A percentile compares a stretch with the other conserved stretches of the same genome.
phyloP scores from a whole-genome alignment of 1,140 invertebrate species.

The Leptinotarsa lineolata region DNA sequence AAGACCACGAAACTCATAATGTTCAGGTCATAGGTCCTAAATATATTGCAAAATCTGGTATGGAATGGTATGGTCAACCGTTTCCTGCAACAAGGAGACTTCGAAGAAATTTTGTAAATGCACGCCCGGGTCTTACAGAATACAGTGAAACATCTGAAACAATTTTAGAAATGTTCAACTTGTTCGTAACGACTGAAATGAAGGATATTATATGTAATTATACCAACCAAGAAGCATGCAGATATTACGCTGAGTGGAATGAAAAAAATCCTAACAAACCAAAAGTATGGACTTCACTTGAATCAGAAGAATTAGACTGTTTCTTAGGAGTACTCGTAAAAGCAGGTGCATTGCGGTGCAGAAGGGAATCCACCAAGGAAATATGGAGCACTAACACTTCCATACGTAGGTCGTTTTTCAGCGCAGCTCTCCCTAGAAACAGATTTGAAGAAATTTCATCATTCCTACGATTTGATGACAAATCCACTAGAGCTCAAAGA shows the following conservation, averaged over 20 bases:
- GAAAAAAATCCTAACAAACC: conserved; percentile 25
- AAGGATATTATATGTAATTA: conserved; percentile 21
- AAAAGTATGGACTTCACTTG: conserved; percentile 22
- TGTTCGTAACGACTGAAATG: conserved; percentile 27
- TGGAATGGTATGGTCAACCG: conserved; percentile 23
- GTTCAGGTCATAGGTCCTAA: conserved; percentile 10
- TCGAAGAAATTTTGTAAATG: conserved; percentile 31
- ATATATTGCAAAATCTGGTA: conserved; percentile 25
- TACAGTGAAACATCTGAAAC: conserved; percentile 30
- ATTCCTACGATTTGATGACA: conserved; percentile 33
- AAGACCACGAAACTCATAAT: conserved; percentile 25
- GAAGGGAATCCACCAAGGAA: conserved; percentile 34
- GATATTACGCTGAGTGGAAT: conserved; percentile 30
- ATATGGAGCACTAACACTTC: conserved; percentile 32
- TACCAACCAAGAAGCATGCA: conserved; percentile 28
- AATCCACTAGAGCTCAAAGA: conserved; percentile 27
- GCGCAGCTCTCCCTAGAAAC: conserved; percentile 26
- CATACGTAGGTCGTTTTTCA: conserved; percentile 31
- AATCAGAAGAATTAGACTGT: conserved; percentile 31
- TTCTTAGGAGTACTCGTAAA: conserved; percentile 26
- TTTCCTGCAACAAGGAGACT: too few relatives aligned
- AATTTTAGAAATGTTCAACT: conserved; percentile 29
- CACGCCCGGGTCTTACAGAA: conserved; percentile 27
- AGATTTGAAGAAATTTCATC: conserved; percentile 34
- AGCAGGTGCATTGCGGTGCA: conserved; percentile 33